Conservation (phyloP, 2,113 vertebrate species). For the Cyprinus carpio region DNA sequence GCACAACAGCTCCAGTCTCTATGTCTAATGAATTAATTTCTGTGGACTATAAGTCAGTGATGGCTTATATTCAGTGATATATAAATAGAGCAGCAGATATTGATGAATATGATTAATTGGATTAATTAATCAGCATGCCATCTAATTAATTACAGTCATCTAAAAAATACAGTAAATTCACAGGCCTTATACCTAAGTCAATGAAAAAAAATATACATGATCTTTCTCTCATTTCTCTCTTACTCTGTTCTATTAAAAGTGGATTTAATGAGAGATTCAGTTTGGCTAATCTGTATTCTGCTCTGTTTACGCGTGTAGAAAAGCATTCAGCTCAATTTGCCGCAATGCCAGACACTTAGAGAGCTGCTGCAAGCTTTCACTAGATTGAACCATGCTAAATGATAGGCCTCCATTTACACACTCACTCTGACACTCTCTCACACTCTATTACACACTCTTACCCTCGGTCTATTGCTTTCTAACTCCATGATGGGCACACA, state of each 20-base stretch:
- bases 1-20: background rate
- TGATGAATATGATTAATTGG: background rate
- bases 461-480: background rate
- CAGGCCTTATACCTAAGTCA: no score
- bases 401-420: slow-evolving; percentile 24
- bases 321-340: slow-evolving; percentile 31
- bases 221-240: background rate
- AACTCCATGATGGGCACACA: background rate
- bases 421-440: slow-evolving; percentile 26
- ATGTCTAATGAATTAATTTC: background rate
- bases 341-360: slow-evolving; percentile 29
- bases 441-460: slow-evolving; percentile 33
- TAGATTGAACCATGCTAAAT: slow-evolving; percentile 31
- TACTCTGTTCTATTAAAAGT: slow-evolving; percentile 7
- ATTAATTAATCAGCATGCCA: background rate
- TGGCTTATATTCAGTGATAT: background rate
- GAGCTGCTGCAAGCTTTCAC: slow-evolving; percentile 16
- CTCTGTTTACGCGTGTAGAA: background rate
- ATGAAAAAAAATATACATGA: no score
- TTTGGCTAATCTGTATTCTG: slow-evolving; percentile 25
- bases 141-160: background rate
- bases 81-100: no score
- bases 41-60: background rate
- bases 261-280: background rate
- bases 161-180: no score